Percentiles rank a stretch among this genome's conserved stretches.
phyloP scores from a whole-genome alignment of 92 coral and sea anemone species.

The Paragorgia papillata region DNA sequence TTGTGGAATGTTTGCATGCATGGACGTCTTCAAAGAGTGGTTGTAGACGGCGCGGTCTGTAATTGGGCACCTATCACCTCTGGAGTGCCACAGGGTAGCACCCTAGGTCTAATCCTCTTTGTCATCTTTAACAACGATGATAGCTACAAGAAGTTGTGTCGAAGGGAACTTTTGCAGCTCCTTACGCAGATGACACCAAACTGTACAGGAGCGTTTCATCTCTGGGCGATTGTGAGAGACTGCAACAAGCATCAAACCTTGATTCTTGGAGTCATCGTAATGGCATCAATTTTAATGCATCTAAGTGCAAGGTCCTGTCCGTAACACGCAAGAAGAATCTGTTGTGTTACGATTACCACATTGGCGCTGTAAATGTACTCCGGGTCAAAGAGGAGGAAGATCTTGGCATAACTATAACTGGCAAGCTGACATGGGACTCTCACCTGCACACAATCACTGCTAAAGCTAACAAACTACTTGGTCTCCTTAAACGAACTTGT shows the following conservation, averaged over 20 bases:
- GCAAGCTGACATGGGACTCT: constrained; percentile 39
- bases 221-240: constrained; percentile 9
- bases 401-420: not conserved
- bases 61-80: constrained; percentile 33
- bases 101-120: not conserved
- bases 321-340: constrained; percentile 18
- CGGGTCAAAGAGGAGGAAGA: not conserved
- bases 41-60: constrained; percentile 33
- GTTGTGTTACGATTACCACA: not conserved
- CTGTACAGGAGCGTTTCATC: not conserved
- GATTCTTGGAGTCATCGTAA: constrained; percentile 41
- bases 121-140: not conserved
- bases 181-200: constrained; percentile 10
- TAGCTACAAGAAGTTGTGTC: not conserved
- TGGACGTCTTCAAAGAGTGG: constrained; percentile 49
- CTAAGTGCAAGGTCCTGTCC: constrained; percentile 29
- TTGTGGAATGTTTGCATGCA: constrained; percentile 25
- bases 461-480: constrained; percentile 45
- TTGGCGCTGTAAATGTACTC: not conserved
- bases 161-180: not conserved
- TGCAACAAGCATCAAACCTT: constrained; percentile 33
- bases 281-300: no score
- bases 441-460: not conserved
- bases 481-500: constrained; percentile 37
- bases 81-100: not conserved